Base-by-base conservation (phyloP, 1,140 invertebrate genomes). In the Phthorimaea operculella region DNA sequence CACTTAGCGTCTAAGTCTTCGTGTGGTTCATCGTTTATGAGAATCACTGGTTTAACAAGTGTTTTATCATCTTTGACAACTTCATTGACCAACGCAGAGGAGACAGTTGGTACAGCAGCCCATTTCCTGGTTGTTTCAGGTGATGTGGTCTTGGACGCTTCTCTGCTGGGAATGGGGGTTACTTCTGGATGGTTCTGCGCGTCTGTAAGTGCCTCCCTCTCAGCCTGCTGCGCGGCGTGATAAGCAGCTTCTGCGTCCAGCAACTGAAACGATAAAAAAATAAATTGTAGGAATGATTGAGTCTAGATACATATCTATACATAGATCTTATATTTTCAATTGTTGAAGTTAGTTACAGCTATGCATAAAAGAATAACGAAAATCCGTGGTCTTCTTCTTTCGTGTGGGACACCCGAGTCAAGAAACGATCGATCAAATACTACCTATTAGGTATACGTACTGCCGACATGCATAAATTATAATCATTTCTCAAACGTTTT, bases 1-100 rank as follows among this genome's bases (percentile, higher is more conserved):
- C 76, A 79, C 56, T 74, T 80, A 47, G 77, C 70, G 34, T 83
- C 80, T 33, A 73, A 61, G 60, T 81, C 78, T 42, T 83, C 80
- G 0, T 72, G 71, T 0, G 71, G 70, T 63, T 76, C 74, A 39
- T 81, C 78, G 49, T 83, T 83, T 8, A 83, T 59, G 64, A 83
- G 50, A 42, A 81, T 83, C 52, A 83, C 78, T n/a, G 80, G 80
- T 59, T 71, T 76, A n/a, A 69, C 63, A 15, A 81, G 67, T 9
- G 49, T 60, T 15, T 57, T 57, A 58, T 66, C 73, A 8, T 57
- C 53, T 51, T 72, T 67, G 34, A 60, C 60, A 15, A 68, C 63
- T 12, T 64, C 63, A 60, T 72, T 79, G 36, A 62, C 12, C 36
- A 65, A 62, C 0, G 63, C 58, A 33, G 72, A 52, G 0, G 72